Base-by-base conservation (phyloP, 2,888 invertebrate species). In the Lutraria lutraria region DNA sequence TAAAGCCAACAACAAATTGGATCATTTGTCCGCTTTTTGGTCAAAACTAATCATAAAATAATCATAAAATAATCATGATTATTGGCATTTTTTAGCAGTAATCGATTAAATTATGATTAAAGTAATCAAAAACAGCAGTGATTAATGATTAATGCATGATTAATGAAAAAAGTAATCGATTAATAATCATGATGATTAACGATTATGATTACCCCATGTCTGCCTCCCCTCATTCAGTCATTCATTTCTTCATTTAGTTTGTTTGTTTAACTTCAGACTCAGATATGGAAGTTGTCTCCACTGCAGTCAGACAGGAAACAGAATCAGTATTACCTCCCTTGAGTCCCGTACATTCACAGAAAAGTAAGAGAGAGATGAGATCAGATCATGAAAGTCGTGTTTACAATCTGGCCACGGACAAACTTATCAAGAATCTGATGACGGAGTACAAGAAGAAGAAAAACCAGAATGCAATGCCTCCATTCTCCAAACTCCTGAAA, bases 371-470 rank as follows among this genome's bases (percentile, higher is more conserved):
- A 92, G 95, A 93, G 90, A 90, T 94, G 92, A 86, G 94, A 25
- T 94, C 95, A 25, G 96, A 96, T 80, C 91, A 96, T 15, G 94
- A 95, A 85, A 94, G 95, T 92, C 94, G 94, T 53, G 96, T 97
- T 10, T 97, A 97, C 93, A 96, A 96, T 19, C 96, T 97, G 25
- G 97, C 97, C 60, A 97, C 97, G 12, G 97, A 97, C 87, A 96
- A 96, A 89, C 97, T 97, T 90, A 96, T 97, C 81, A 96, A 96
- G 90, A 95, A 96, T 68, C 95, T 97, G 92, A 97, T 97, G 96
- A 96, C 97, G 43, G 97, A 97, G 93, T 97, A 97, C 93, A 97
- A 97, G 92, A 96, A 97, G 89, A 96, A 97, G 85, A 97, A 97
- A 94, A 97, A 97, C 87, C 97, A 96, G 80, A 96, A 97, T 89